Base-by-base conservation (phyloP, 2,113 vertebrate species). In the Stercorarius parasiticus region DNA sequence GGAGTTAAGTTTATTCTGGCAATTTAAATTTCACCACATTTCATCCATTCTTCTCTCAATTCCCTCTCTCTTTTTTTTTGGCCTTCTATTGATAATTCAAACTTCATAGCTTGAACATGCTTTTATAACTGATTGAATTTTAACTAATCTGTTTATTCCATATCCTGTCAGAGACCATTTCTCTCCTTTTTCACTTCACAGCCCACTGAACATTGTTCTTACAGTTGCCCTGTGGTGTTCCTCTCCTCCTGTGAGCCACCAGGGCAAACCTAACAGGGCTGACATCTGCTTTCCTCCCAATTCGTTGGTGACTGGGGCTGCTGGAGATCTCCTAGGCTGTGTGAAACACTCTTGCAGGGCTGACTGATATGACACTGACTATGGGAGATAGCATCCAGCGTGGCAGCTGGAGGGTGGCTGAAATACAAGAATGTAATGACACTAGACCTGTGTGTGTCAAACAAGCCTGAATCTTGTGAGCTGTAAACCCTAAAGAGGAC, bases 371-470 rank as follows among this genome's bases (percentile, higher is more conserved):
- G 7, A 55, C 9, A 29, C 9, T 71, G 55, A 45, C 8, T 47
- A 2, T 19, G 32, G 22, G 53, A 86, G 23, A 36, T 38, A 11
- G 30, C 34, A 65, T 36, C 25, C 45, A 45, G 17, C 19, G 11
- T 15, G 34, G 32, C 40, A 78, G 27, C 20, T 66, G 59, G 50
- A 89, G 34, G 16, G 17, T 49, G 49, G 20, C 23, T 82, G 70
- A 92, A 78, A 52, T 62, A 32, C 3, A 53, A 47, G 9, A 45
- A 65, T 38, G 10, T 45, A 89, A 49, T 2, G 0, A 27, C 52
- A 26, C 6, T 42, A 62, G 52, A 62, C 21, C 21, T 42, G 16
- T 0, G 0, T 13, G 3, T 40, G 9, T 50, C 52, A 53, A 16
- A 53, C 13, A 77, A 86, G 6, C 6, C 32, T 3, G 4, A 10